A percentile compares a stretch with the other conserved stretches of the same genome.
phyloP scores from a whole-genome alignment of 2,113 vertebrate genomes.

The Dicrurus megarhynchus region DNA sequence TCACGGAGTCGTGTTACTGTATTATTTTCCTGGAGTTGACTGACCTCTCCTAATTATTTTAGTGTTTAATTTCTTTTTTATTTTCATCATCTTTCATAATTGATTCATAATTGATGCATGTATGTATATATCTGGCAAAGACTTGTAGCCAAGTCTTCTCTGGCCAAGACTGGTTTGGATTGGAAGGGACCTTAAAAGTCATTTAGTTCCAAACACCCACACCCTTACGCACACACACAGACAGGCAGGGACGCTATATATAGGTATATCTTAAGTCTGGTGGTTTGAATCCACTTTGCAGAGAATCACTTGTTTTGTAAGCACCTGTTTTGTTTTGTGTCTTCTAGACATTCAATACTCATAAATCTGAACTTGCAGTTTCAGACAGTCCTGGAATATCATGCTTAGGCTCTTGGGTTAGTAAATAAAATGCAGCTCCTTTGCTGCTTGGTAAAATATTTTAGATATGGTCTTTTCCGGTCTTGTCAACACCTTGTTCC shows the following conservation, averaged over 20 bases:
- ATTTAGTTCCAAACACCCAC: background rate
- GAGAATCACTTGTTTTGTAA: background rate
- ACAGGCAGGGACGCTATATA: background rate
- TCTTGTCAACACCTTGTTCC: background rate
- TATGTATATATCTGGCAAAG: background rate
- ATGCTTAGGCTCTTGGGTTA: background rate
- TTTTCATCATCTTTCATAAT: background rate
- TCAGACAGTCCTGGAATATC: background rate
- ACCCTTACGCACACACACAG: background rate
- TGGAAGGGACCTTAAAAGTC: background rate
- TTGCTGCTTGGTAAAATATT: background rate
- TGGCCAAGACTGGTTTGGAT: background rate
- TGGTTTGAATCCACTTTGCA: background rate
- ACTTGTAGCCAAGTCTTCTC: background rate
- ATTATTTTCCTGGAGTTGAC: background rate
- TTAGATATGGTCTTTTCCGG: background rate
- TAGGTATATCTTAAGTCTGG: background rate
- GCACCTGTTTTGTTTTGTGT: background rate
- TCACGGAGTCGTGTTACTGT: rapidly evolving
- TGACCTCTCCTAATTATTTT: background rate
- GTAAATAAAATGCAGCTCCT: background rate
- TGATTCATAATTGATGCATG: background rate
- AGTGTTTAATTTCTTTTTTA: rapidly evolving
- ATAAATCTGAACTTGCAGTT: background rate
- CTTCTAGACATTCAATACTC: background rate